A percentile compares a stretch with the other conserved stretches of the same genome.
phyloP scores from a whole-genome alignment of 2,888 invertebrate genomes.

The Amiota communis region DNA sequence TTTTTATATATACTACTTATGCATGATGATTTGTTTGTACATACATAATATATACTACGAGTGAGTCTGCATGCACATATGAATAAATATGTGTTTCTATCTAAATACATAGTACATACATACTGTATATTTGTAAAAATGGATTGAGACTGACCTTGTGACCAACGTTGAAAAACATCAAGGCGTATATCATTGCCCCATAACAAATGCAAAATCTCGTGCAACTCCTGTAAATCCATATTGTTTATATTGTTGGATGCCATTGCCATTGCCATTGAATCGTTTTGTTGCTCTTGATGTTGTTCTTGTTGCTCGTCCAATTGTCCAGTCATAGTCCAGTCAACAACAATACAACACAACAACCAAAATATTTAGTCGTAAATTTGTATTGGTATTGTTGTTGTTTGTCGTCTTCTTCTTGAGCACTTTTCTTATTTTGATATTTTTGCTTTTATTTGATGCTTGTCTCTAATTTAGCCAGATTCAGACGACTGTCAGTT shows the following conservation, averaged over 20 bases:
- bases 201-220: conserved; percentile 83
- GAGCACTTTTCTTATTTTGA: conserved; percentile 32
- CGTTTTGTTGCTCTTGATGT: conserved; percentile 30
- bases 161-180: conserved; percentile 93
- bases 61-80: conserved; percentile 1
- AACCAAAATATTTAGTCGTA: not conserved
- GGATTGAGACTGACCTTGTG: conserved; percentile 79
- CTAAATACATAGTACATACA: not conserved
- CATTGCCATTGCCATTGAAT: conserved; percentile 30
- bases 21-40: no score
- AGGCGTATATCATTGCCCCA: conserved; percentile 90
- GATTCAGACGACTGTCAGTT: no score
- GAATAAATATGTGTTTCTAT: conserved; percentile 19
- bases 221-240: conserved; percentile 76
- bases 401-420: conserved; percentile 4
- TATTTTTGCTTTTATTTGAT: conserved; percentile 28
- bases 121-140: conserved; percentile 13
- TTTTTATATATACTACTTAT: no score
- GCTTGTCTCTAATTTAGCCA: conserved; percentile 22
- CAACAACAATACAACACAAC: conserved; percentile 12
- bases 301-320: not conserved
- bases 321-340: conserved; percentile 15
- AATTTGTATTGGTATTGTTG: not conserved
- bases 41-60: not conserved
- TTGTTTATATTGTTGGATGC: conserved; percentile 52